Percentiles rank a stretch among this genome's conserved stretches.
phyloP scores from a whole-genome alignment of 1,140 invertebrate genomes.

The Drosophila nannoptera region DNA sequence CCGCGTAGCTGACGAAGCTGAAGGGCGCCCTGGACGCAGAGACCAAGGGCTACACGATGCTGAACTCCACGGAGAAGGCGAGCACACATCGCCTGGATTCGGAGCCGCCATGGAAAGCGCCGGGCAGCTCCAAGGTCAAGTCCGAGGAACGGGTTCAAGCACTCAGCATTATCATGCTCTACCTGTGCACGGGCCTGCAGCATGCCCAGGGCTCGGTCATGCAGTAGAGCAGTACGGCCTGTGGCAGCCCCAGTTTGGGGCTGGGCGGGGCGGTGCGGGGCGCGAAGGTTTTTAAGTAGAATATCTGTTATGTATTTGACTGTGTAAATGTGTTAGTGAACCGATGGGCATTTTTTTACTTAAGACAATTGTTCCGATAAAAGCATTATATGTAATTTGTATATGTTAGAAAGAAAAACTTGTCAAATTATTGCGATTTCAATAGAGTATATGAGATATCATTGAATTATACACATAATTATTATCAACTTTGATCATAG shows the following conservation, averaged over 20 bases:
- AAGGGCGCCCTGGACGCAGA: conserved; percentile 72
- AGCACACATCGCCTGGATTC: conserved; percentile 47
- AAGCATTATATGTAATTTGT: conserved; percentile 21
- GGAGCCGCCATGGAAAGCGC: conserved; percentile 79
- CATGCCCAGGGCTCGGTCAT: conserved; percentile 71
- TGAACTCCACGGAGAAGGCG: conserved; percentile 81
- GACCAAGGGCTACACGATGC: conserved; percentile 67
- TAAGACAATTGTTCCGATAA: conserved; percentile 53
- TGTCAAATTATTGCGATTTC: conserved; percentile 25
- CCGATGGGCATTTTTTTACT: conserved; percentile 63
- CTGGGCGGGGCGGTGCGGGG: no score
- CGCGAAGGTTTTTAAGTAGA: background rate
- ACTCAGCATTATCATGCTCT: conserved; percentile 88
- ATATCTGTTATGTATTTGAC: conserved; percentile 28
- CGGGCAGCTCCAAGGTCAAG: conserved; percentile 80
- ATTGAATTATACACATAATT: conserved; percentile 18
- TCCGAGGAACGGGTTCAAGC: conserved; percentile 88
- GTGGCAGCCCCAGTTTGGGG: no score
- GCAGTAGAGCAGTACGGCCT: conserved; percentile 37
- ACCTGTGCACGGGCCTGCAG: conserved; percentile 90
- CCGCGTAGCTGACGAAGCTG: conserved; percentile 72
- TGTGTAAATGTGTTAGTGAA: conserved; percentile 49
- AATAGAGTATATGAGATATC: conserved; percentile 9
- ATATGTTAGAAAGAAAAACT: conserved; percentile 10
- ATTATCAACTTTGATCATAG: conserved; percentile 24